These are phyloP conservation scores for Brotogeris chrysoptera DNA, from an alignment of 2,797 vertebrate genomes.

Conservation along the genomic window DNA sequence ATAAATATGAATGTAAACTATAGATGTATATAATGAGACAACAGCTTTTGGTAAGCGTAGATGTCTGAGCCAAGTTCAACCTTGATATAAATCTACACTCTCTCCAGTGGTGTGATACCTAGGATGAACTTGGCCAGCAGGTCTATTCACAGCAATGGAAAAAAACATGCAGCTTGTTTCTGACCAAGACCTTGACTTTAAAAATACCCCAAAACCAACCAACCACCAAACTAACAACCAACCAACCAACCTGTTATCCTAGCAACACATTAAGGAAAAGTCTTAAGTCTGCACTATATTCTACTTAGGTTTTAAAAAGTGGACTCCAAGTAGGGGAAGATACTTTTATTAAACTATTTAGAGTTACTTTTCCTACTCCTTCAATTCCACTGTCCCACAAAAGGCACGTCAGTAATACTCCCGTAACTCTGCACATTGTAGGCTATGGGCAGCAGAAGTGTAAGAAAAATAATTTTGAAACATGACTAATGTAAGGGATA, in stretches of 20 bases:
- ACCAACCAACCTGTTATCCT: neutral
- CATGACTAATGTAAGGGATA: neutral
- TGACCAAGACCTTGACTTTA: neutral
- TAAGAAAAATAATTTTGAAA: neutral
- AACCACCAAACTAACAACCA: neutral
- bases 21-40: neutral
- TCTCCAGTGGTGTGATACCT: neutral
- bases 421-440: neutral
- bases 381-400: neutral
- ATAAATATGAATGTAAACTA: conserved; percentile 33
- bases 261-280: neutral
- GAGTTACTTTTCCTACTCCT: neutral
- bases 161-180: neutral
- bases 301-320: neutral
- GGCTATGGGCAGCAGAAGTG: neutral
- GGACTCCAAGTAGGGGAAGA: neutral
- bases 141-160: conserved; percentile 10
- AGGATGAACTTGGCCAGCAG: neutral
- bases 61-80: conserved; percentile 1
- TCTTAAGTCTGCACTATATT: neutral
- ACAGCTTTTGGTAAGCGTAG: neutral
- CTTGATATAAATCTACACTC: neutral
- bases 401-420: neutral
- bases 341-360: neutral
- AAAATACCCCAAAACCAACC: neutral